Evolutionary conservation across 2,888 invertebrate species (phyloP).

Genomic region (Belgica antarctica): DNA sequence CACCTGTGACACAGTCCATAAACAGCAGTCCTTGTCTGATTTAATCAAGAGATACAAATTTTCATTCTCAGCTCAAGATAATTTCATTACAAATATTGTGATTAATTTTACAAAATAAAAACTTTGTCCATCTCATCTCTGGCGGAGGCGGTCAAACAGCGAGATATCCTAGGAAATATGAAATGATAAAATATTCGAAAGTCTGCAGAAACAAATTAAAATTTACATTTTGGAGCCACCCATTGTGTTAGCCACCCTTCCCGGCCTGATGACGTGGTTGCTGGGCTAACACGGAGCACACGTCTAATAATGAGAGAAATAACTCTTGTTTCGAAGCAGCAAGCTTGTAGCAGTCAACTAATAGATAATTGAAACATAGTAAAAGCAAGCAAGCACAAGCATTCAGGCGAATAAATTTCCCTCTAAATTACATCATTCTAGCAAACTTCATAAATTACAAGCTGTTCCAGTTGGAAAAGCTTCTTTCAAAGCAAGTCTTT

Average conservation of each 20-base stretch:
- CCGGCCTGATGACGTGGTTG: too few relatives aligned
- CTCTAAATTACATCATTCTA: slow-evolving; percentile 30
- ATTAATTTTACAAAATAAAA: background rate
- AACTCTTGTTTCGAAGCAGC: background rate
- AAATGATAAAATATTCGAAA: background rate
- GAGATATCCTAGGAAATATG: too few relatives aligned
- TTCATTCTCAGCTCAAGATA: too few relatives aligned
- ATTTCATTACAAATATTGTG: slow-evolving; percentile 10
- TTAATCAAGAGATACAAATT: too few relatives aligned
- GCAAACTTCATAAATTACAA: background rate
- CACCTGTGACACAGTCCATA: too few relatives aligned
- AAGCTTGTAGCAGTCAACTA: background rate
- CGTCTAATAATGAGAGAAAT: background rate
- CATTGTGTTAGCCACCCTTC: too few relatives aligned
- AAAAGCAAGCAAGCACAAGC: slow-evolving; percentile 8
- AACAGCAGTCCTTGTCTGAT: too few relatives aligned
- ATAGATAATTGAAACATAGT: slow-evolving; percentile 38
- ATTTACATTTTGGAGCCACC: too few relatives aligned
- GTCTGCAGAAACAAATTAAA: background rate
- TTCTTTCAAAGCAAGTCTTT: too few relatives aligned
- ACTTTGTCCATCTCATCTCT: slow-evolving; percentile 3
- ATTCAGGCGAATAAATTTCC: slow-evolving; percentile 19
- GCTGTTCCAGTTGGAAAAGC: too few relatives aligned
- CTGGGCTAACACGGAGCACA: too few relatives aligned
- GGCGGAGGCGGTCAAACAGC: background rate